Evolutionary conservation across 2,888 invertebrate species (phyloP).

Genomic region (Ichneumoninae sp.): DNA sequence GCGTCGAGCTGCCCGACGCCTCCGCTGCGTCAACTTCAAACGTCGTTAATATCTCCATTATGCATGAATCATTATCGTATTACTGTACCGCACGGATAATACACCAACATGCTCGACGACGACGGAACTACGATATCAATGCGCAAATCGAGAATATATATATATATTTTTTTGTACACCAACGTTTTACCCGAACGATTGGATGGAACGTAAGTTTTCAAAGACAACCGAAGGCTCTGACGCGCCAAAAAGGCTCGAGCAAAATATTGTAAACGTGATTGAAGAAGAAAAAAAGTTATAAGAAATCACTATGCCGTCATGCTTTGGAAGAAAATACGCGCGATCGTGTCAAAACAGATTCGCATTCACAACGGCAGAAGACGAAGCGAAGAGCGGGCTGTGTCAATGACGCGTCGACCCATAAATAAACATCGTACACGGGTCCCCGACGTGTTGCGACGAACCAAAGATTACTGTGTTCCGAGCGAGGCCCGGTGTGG

Average conservation of each 20-base stretch:
- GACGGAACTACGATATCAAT: background rate
- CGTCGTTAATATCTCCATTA: conserved; percentile 43
- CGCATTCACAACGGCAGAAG: conserved; percentile 26
- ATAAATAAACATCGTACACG: conserved; percentile 54
- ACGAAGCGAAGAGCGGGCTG: conserved; percentile 4
- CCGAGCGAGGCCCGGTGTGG: conserved; percentile 34
- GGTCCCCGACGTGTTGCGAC: conserved; percentile 24
- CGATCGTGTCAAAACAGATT: conserved; percentile 51
- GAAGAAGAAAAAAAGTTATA: background rate
- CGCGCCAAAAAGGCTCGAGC: background rate
- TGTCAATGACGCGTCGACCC: conserved; percentile 61
- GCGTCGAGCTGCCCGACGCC: conserved; percentile 60
- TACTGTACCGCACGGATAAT: background rate
- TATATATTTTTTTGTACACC: no score
- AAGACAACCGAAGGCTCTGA: background rate
- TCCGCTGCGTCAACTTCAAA: conserved; percentile 57
- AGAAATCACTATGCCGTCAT: background rate
- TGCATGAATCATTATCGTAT: conserved; percentile 24
- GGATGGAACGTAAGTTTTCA: background rate
- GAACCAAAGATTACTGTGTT: conserved; percentile 32
- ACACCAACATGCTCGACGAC: background rate
- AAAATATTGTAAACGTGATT: background rate
- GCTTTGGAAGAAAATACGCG: conserved; percentile 18
- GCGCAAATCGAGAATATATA: background rate
- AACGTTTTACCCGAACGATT: background rate